Percentiles rank a stretch among this genome's conserved stretches.
phyloP scores from a whole-genome alignment of 2,888 invertebrate species.

The Gisinianus flammeolus region DNA sequence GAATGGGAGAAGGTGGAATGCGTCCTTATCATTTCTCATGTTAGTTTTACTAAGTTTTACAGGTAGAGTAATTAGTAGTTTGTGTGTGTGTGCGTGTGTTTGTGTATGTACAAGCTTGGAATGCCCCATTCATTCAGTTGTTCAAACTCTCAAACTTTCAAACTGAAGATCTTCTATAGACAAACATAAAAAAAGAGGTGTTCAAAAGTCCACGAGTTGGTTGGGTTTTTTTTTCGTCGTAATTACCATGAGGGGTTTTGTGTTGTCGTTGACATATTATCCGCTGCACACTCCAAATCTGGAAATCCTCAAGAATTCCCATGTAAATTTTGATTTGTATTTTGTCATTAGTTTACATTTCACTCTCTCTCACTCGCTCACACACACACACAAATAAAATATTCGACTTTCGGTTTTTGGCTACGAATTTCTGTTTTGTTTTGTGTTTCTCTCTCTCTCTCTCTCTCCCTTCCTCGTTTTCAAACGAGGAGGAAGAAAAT shows the following conservation, averaged over 20 bases:
- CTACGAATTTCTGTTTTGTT: no score
- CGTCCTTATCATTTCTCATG: neutral
- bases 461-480: neutral
- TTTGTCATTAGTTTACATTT: no score
- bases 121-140: no score
- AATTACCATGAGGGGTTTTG: no score
- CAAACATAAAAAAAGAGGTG: no score
- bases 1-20: neutral
- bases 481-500: conserved; percentile 2
- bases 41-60: neutral
- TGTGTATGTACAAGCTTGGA: neutral
- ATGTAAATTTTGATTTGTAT: neutral
- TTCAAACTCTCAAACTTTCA: no score
- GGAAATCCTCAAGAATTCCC: neutral
- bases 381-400: neutral
- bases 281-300: neutral
- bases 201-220: no score
- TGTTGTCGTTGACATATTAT: neutral
- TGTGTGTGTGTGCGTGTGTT: no score
- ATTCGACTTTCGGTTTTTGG: neutral
- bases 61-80: neutral
- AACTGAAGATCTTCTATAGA: no score
- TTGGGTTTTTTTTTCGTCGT: no score
- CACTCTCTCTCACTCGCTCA: no score
- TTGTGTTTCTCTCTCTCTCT: no score